Base-by-base conservation (phyloP, 2,888 invertebrate species). In the Eucera pruinosa region DNA sequence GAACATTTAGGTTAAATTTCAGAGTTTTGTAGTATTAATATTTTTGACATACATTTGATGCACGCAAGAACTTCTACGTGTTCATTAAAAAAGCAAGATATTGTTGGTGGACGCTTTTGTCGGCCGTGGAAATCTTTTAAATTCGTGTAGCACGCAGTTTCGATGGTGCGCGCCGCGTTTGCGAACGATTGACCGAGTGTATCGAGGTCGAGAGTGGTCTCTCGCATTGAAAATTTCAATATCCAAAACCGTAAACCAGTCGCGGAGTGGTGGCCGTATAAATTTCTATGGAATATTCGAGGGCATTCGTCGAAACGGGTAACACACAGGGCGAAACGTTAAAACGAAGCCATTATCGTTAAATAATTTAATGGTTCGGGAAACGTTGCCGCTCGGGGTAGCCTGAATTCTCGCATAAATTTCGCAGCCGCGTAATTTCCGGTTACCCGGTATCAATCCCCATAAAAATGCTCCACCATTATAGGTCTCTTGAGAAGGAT, bases 111-210 rank as follows among this genome's bases (percentile, higher is more conserved):
- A n/a, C n/a, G n/a, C n/a, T n/a, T 2, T 11, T 18, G 2, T 2
- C 43, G 18, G 67, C 67, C 64, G 36, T 27, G 64, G 64, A 79
- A 81, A 82, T 82, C 82, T 79, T 79, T 72, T 60, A 76, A 64
- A 75, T 65, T 54, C 58, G 33, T 45, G 50, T 30, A 36, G 62
- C 54, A 52, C 27, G 30, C 33, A 27, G 61, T 30, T 60, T 3
- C 25, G 25, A 23, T 33, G 36, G 11, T 5, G 9, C 11, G 6
- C 2, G 13, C 9, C 4, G 7, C 36, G n/a, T 45, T 6, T 18
- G 27, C 43, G 33, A 39, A 48, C 61, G 55, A 45, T 41, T 23
- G 18, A 43, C 9, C 39, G 30, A 9, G 2, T 1, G n/a, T 30
- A 52, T 50, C 50, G 50, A 52, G 39, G 13, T 15, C 20, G 4